Base-by-base conservation (phyloP, 2,113 vertebrate species). In the Pseudopodoces humilis region DNA sequence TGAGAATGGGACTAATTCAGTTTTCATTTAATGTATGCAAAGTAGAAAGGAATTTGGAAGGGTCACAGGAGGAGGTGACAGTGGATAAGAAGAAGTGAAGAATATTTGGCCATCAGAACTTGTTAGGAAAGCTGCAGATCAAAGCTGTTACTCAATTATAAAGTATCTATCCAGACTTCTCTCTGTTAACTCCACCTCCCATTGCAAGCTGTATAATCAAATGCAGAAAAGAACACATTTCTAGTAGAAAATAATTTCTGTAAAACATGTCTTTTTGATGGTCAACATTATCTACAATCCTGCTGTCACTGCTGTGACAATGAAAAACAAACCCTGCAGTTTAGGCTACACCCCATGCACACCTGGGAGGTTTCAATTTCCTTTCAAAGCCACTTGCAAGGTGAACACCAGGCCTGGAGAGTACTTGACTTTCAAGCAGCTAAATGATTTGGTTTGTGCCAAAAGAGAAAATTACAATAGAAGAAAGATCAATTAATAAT, bases 401-500 rank as follows among this genome's bases (percentile, higher is more conserved):
- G 8, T 24, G 2, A 15, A 24, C 1, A 43, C 47, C 64, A 79
- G n/a, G 12, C 21, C 50, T 83, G 30, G 15, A 55, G 7, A 31
- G 46, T 3, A 74, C 20, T 46, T 1, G 3, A 31, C 33, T 67
- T 86, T 49, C 46, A 76, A 30, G 68, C 7, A 88, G 74, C 33
- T 83, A 82, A 71, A 87, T 55, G 3, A 90, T 13, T 39, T 15
- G 35, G 6, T 67, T 70, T 10, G n/a, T 53, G 46, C 13, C 20
- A 62, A 44, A 64, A 94, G 56, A 88, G 8, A 81, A 68, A 89
- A 75, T 59, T 23, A 77, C 46, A 77, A 20, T 4, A 27, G 43
- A 90, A 84, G 49, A 86, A 84, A 21, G 43, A 64, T 52, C 44
- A 47, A 82, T 94, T 87, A 87, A 86, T 75, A 83, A 95, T 65